Evolutionary conservation across 2,797 vertebrate species (phyloP).

Genomic region (Rhynchonycteris naso): DNA sequence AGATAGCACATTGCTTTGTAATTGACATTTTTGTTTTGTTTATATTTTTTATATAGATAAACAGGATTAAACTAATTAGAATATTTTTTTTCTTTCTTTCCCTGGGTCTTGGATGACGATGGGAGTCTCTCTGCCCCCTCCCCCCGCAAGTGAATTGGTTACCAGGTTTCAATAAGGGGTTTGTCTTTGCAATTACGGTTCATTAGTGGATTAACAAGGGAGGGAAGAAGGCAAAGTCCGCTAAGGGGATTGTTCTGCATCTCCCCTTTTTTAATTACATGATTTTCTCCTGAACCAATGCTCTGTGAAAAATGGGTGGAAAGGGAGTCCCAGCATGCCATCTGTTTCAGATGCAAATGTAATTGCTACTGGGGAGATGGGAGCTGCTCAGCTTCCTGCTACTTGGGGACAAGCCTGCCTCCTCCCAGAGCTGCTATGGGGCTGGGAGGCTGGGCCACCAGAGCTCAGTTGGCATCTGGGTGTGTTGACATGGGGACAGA

Average conservation of each 20-base stretch:
- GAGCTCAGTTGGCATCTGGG: rapidly evolving
- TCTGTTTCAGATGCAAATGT: not conserved
- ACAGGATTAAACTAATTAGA: conserved; percentile 78
- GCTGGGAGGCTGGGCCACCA: rapidly evolving
- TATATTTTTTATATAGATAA: conserved; percentile 63
- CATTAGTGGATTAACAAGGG: conserved; percentile 73
- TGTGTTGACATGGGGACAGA: not conserved
- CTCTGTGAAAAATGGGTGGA: not conserved
- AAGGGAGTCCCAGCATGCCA: not conserved
- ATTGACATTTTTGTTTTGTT: conserved; percentile 57
- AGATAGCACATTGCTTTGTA: conserved; percentile 40
- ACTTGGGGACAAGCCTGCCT: rapidly evolving
- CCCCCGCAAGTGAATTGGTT: conserved; percentile 59
- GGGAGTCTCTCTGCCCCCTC: conserved; percentile 45
- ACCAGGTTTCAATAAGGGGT: conserved; percentile 57
- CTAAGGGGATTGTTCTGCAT: conserved; percentile 57
- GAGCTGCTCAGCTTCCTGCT: not conserved
- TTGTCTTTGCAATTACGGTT: conserved; percentile 75
- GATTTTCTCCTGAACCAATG: conserved; percentile 61
- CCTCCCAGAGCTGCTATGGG: not conserved
- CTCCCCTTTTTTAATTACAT: conserved; percentile 67
- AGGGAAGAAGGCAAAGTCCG: conserved; percentile 39
- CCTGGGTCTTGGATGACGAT: conserved; percentile 63
- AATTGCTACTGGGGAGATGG: not conserved
- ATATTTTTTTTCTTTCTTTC: conserved; percentile 36